Evolutionary conservation across 2,888 invertebrate genomes (phyloP), one percentile per base, ranked within the genome.

Genomic region (Ametastegia equiseti): DNA sequence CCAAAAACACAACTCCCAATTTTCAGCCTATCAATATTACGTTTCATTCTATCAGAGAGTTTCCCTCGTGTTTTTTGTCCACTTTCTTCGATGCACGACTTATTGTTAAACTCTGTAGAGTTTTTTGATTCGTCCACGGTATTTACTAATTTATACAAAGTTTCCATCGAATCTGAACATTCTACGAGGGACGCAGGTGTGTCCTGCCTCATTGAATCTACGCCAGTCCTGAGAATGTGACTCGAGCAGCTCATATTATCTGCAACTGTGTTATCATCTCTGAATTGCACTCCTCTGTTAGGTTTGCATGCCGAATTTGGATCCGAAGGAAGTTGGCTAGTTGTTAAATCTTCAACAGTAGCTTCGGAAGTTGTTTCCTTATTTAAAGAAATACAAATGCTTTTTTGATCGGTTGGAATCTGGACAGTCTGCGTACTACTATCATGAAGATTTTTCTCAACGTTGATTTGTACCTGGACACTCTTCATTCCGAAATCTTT

Each of bases 11-110:
- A 60, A 78, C n/a, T 78, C 7, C 47, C 78, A 15, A 27, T 27
- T 42, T 78, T 60, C 54, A 78, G n/a, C 9, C 30, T 6, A 4
- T 60, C 39, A 19, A 78, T 78, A 23, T 45, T 15, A 4, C 33
- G 30, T 45, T 78, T 57, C n/a, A 78, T 78, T 45, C 78, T 60
- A 7, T 78, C 78, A 30, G 78, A 78, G 7, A 78, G 60, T 42
- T 78, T 78, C 11, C n/a, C 60, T 39, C 30, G 39, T 5, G 2
- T 36, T 75, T 30, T 6, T 19, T 33, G 54, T 11, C 19, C 27
- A 71, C n/a, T 42, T 15, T 47, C 47, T 15, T 71, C 47, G 5
- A 30, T 5, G 36, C 75, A 54, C 9, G 19, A 13, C 45, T 75
- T n/a, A n/a, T n/a, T n/a, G n/a, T n/a, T 75, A 3, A 19, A 33